phyloP scores from a whole-genome alignment of 2,113 vertebrate species.

The Ornithorhynchus anatinus region DNA sequence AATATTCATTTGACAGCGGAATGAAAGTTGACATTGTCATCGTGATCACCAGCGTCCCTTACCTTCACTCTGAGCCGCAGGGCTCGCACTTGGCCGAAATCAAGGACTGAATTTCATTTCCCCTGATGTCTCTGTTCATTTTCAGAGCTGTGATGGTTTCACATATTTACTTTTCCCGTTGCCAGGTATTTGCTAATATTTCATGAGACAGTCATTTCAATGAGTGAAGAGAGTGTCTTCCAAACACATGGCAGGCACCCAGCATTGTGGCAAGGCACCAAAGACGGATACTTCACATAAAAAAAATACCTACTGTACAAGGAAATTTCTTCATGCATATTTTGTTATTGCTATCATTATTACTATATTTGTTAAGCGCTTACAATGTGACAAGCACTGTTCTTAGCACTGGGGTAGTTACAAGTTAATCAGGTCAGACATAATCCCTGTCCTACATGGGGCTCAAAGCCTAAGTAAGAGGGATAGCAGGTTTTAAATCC shows the following conservation, averaged over 20 bases:
- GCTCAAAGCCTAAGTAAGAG: too few species aligned
- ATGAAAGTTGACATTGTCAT: slow-evolving; percentile 16
- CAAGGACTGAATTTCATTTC: slow-evolving; percentile 55
- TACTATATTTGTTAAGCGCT: too few species aligned
- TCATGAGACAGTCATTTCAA: slow-evolving; percentile 47
- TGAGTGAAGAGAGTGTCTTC: neutral
- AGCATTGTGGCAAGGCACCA: neutral
- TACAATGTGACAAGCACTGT: too few species aligned
- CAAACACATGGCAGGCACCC: neutral
- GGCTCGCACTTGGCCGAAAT: neutral
- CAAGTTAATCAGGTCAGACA: too few species aligned
- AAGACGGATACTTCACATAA: too few species aligned
- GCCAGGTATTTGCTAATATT: slow-evolving; percentile 54
- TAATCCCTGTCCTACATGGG: too few species aligned
- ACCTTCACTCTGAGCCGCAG: slow-evolving; percentile 10
- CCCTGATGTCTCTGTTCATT: slow-evolving; percentile 53
- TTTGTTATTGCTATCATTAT: too few species aligned
- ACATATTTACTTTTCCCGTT: slow-evolving; percentile 41
- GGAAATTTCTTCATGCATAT: too few species aligned
- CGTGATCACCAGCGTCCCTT: slow-evolving; percentile 42
- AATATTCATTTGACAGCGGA: slow-evolving; percentile 42
- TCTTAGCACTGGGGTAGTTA: too few species aligned
- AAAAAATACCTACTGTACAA: too few species aligned
- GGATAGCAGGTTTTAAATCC: too few species aligned
- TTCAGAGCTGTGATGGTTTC: slow-evolving; percentile 53